Evolutionary conservation across 2,888 invertebrate species (phyloP).

Genomic region (Agrochola circellaris): DNA sequence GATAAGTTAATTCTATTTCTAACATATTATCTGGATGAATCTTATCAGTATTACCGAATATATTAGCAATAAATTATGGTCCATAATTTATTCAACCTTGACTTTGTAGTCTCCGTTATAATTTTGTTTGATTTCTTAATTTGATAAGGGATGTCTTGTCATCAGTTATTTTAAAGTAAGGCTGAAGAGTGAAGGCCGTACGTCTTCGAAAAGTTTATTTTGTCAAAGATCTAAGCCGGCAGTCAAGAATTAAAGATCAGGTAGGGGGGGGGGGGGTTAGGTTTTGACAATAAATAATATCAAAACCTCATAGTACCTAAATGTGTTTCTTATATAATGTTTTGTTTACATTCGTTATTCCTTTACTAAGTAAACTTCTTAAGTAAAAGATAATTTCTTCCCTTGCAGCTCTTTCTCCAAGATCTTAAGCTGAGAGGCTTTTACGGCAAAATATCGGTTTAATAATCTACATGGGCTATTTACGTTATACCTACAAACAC

Average conservation of each 20-base stretch:
- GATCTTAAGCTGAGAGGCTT: background rate
- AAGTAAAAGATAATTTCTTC: background rate
- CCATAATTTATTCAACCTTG: constrained; percentile 14
- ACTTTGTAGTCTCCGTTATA: background rate
- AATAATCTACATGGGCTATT: background rate
- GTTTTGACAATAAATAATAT: background rate
- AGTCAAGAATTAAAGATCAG: background rate
- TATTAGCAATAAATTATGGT: constrained; percentile 24
- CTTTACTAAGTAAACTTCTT: background rate
- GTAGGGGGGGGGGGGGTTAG: no score
- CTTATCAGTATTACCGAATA: constrained; percentile 30
- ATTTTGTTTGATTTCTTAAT: constrained; percentile 39
- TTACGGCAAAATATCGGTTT: background rate
- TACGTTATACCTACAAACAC: background rate
- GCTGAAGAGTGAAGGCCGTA: background rate
- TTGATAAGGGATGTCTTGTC: background rate
- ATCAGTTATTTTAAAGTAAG: background rate
- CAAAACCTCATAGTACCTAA: background rate
- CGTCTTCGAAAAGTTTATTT: background rate
- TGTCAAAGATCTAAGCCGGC: background rate
- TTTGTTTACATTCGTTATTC: background rate
- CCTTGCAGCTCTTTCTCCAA: background rate
- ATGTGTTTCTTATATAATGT: background rate
- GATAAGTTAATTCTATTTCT: constrained; percentile 29
- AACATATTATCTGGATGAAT: constrained; percentile 1